A percentile compares a stretch with the other conserved stretches of the same genome.
Conservation (phyloP, 2,888 invertebrate genomes). For the Lasioglossum oenotherae region DNA sequence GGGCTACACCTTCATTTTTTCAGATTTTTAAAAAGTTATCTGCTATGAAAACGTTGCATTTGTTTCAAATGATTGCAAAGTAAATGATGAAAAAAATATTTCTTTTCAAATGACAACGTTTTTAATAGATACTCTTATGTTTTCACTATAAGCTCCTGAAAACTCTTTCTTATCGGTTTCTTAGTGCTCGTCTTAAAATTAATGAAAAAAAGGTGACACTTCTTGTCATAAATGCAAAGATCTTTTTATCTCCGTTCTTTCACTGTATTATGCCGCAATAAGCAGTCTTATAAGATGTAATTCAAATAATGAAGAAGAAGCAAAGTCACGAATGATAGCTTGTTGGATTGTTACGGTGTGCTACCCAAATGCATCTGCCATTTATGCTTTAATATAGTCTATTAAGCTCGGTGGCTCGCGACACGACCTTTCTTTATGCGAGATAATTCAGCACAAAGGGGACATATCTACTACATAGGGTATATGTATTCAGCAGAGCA, state of each 20-base stretch:
- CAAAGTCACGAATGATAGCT: constrained; percentile 15
- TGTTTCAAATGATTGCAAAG: no score
- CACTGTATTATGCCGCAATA: not conserved
- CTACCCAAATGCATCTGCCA: constrained; percentile 23
- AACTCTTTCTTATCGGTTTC: no score
- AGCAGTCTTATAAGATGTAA: not conserved
- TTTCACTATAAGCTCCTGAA: no score
- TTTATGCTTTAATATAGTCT: constrained; percentile 51
- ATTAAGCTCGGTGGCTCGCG: constrained; percentile 45
- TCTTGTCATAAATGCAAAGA: no score
- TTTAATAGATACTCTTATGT: no score
- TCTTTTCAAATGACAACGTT: no score
- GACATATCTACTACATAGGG: not conserved
- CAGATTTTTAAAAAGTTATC: no score
- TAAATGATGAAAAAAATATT: no score
- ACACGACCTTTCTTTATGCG: constrained; percentile 49
- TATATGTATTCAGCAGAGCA: constrained; percentile 11
- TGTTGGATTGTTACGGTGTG: constrained; percentile 13
- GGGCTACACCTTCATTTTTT: no score
- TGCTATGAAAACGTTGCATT: no score
- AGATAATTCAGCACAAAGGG: constrained; percentile 30
- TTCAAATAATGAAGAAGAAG: constrained; percentile 13
- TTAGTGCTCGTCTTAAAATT: no score
- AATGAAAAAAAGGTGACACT: no score
- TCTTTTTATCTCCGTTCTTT: not conserved